Evolutionary conservation across 1,140 invertebrate genomes (phyloP).

Genomic region (Bombus consobrinus): DNA sequence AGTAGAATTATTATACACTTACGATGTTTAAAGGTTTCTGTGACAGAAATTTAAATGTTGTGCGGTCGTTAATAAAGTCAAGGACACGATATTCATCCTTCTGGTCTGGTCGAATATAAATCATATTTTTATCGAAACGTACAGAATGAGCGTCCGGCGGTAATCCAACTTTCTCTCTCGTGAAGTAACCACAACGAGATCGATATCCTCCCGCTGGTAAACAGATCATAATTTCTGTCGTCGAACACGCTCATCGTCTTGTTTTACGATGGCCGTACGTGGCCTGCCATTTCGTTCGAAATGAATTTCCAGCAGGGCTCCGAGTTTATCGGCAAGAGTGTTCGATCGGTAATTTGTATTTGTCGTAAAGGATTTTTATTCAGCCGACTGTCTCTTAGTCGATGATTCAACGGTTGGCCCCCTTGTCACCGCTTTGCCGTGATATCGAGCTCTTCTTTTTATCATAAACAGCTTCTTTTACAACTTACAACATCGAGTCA

Average conservation of each 20-base stretch:
- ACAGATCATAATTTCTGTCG: slow-evolving; percentile 13
- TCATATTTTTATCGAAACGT: slow-evolving; percentile 6
- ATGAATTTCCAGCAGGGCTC: not conserved
- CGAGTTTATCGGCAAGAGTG: not conserved
- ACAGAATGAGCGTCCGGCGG: not conserved
- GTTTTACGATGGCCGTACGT: slow-evolving; percentile 3
- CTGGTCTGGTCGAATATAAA: not conserved
- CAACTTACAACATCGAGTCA: not conserved
- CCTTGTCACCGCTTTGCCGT: too few species aligned
- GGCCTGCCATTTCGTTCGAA: not conserved
- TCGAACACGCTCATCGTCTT: not conserved
- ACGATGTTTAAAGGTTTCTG: not conserved
- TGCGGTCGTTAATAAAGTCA: not conserved
- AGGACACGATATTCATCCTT: not conserved
- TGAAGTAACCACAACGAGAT: not conserved
- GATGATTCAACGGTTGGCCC: not conserved
- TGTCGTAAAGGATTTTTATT: not conserved
- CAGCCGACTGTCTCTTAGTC: not conserved
- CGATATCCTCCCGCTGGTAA: slow-evolving; percentile 15
- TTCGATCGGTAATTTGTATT: slow-evolving; percentile 2
- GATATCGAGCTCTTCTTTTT: not conserved
- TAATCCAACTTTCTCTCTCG: slow-evolving; percentile 12
- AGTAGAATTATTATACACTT: not conserved
- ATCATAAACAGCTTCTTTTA: not conserved
- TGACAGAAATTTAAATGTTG: not conserved